phyloP scores from a whole-genome alignment of 2,113 vertebrate species.

The Actinemys pallida region DNA sequence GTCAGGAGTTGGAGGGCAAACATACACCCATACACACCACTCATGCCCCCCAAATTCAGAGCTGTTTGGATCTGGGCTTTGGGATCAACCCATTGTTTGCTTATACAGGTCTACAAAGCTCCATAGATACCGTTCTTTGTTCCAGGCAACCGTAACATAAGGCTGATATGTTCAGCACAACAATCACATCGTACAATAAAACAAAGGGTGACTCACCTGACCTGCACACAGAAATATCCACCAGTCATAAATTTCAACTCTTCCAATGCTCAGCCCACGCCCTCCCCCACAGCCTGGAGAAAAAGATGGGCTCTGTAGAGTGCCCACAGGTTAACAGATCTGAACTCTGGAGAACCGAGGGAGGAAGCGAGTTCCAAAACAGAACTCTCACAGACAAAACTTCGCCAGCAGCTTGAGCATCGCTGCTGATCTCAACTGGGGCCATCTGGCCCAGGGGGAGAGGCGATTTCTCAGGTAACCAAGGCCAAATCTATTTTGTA shows the following conservation, averaged over 20 bases:
- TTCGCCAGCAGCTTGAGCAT: not conserved
- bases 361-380: not conserved
- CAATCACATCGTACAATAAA: accelerated
- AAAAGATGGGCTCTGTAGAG: not conserved
- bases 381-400: not conserved
- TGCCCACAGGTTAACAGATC: not conserved
- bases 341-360: not conserved
- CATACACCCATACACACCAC: not conserved
- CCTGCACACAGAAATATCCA: accelerated
- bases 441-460: not conserved
- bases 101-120: not conserved
- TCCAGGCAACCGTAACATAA: not conserved
- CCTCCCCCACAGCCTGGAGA: not conserved
- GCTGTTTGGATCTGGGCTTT: accelerated
- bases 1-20: not conserved
- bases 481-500: not conserved
- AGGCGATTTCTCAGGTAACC: not conserved
- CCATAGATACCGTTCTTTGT: not conserved
- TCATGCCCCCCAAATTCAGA: not conserved
- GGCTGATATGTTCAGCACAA: not conserved
- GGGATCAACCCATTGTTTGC: accelerated
- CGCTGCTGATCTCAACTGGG: not conserved
- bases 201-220: accelerated
- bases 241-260: not conserved
- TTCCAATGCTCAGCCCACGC: not conserved